Conservation (phyloP, 2,797 vertebrate genomes). For the Gymnothorax javanicus region DNA sequence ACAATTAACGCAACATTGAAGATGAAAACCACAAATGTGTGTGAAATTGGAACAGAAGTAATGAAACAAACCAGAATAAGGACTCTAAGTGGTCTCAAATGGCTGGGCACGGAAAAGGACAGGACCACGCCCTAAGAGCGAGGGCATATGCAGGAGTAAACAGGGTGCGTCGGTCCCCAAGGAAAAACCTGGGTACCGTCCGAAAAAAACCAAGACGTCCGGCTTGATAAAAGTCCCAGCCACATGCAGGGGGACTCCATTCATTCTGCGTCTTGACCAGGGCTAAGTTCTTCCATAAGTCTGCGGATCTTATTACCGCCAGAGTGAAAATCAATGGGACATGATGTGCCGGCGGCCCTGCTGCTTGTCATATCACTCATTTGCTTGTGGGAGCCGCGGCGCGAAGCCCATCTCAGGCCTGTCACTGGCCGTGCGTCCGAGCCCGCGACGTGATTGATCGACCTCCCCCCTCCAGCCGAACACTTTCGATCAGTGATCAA, state of each 20-base stretch:
- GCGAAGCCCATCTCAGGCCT: slow-evolving; percentile 83
- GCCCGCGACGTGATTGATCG: slow-evolving; percentile 87
- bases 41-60: neutral
- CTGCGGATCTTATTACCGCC: slow-evolving; percentile 93
- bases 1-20: too few species aligned
- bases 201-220: neutral
- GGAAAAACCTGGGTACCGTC: neutral
- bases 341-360: slow-evolving; percentile 88
- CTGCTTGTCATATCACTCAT: slow-evolving; percentile 97
- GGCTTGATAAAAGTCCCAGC: neutral
- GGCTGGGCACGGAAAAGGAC: neutral
- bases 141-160: neutral
- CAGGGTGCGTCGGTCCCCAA: neutral
- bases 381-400: slow-evolving; percentile 82
- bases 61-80: neutral
- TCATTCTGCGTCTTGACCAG: slow-evolving; percentile 67
- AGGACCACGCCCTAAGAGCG: neutral
- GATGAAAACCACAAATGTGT: neutral
- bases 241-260: slow-evolving; percentile 59
- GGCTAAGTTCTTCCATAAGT: slow-evolving; percentile 81
- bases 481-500: slow-evolving; percentile 84
- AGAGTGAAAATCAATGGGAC: slow-evolving; percentile 97
- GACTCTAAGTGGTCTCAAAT: neutral
- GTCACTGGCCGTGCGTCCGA: slow-evolving; percentile 85
- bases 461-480: slow-evolving; percentile 74